Evolutionary conservation across 2,888 invertebrate species (phyloP).

Genomic region (Tetramorium bicarinatum): DNA sequence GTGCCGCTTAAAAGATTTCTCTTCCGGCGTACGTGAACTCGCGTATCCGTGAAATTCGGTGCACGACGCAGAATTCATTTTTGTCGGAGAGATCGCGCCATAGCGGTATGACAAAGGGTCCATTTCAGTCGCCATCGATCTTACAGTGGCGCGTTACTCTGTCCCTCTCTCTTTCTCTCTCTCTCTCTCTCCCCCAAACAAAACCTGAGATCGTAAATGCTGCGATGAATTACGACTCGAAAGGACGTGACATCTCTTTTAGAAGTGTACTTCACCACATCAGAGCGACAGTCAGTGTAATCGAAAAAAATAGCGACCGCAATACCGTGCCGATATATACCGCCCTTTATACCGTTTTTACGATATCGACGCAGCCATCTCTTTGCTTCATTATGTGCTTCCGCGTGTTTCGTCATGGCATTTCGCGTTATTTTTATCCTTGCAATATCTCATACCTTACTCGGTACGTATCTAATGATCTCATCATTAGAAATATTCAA

Average conservation of each 20-base stretch:
- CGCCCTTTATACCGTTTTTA: slow-evolving; percentile 16
- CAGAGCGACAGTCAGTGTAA: slow-evolving; percentile 42
- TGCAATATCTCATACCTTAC: neutral
- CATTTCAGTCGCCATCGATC: slow-evolving; percentile 60
- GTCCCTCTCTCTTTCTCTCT: neutral
- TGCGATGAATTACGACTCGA: slow-evolving; percentile 59
- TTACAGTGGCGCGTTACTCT: slow-evolving; percentile 59
- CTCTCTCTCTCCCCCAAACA: neutral
- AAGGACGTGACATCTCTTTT: slow-evolving; percentile 47
- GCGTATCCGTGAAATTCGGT: slow-evolving; percentile 41
- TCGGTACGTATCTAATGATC: neutral
- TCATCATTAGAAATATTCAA: neutral
- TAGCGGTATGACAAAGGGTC: slow-evolving; percentile 60
- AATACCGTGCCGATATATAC: slow-evolving; percentile 3
- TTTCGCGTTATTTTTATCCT: slow-evolving; percentile 27
- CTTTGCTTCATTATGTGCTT: slow-evolving; percentile 33
- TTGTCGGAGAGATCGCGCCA: slow-evolving; percentile 52
- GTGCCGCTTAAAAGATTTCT: slow-evolving; percentile 31
- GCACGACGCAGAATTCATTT: slow-evolving; percentile 54
- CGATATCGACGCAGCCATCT: slow-evolving; percentile 24
- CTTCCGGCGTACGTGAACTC: slow-evolving; percentile 1
- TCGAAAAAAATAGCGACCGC: slow-evolving; percentile 59
- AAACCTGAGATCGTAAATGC: slow-evolving; percentile 63
- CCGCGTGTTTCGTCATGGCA: neutral
- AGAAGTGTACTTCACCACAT: slow-evolving; percentile 54